These are phyloP conservation scores for Pachycephala philippinensis DNA, from an alignment of 2,113 vertebrate genomes.

Conservation along the genomic window DNA sequence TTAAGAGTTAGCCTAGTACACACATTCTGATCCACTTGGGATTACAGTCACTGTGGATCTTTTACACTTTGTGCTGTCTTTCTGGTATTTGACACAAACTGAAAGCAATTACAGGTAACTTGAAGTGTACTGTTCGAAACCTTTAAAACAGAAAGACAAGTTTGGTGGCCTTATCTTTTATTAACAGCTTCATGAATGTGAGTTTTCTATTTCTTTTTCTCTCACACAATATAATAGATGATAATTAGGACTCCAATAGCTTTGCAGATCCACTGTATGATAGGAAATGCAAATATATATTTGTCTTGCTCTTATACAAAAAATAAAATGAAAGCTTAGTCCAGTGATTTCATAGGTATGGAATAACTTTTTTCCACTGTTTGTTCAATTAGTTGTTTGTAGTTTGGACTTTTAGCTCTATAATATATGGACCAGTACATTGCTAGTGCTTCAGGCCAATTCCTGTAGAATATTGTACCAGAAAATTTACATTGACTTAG, in stretches of 20 bases:
- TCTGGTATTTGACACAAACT: background rate
- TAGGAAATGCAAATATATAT: background rate
- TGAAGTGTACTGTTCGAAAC: background rate
- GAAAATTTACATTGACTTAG: background rate
- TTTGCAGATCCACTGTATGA: background rate
- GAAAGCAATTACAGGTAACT: background rate
- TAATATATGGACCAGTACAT: background rate
- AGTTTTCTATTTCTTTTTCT: background rate
- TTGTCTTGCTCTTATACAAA: background rate
- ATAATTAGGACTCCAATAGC: background rate
- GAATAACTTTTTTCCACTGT: background rate
- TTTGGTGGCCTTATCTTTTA: background rate
- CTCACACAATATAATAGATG: background rate
- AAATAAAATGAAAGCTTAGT: background rate
- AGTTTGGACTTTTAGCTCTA: background rate
- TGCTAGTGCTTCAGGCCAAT: background rate
- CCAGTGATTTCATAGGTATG: background rate
- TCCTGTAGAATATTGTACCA: background rate
- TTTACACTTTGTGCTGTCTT: background rate
- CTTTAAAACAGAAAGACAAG: background rate
- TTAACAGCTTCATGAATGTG: background rate
- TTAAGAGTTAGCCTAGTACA: background rate
- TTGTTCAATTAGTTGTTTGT: background rate
- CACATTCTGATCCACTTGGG: background rate
- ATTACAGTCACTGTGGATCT: background rate